Percentiles rank a stretch among this genome's conserved stretches.
Evolutionary conservation across 2,113 vertebrate species (phyloP).

Genomic region (Eulemur macaco): DNA sequence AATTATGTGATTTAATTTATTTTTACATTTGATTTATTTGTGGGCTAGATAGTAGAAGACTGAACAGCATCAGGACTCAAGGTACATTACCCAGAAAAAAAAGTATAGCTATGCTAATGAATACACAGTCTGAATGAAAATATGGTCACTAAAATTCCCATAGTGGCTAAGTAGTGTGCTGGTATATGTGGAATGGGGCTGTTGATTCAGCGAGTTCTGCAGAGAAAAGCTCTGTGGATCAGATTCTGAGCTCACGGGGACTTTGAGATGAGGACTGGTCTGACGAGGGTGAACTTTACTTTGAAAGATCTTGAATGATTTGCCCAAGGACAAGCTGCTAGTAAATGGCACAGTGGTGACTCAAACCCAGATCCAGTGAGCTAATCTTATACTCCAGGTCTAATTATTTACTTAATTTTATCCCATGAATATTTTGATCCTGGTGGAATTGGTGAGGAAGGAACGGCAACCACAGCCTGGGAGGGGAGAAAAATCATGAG

Average conservation of each 20-base stretch:
- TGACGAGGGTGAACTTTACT: not conserved
- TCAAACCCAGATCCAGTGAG: not conserved
- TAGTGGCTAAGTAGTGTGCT: not conserved
- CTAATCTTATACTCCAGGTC: not conserved
- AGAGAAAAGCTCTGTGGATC: not conserved
- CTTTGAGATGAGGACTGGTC: not conserved
- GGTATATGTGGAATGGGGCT: not conserved
- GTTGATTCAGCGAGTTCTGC: not conserved
- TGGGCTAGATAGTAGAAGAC: not conserved
- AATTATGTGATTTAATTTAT: not conserved
- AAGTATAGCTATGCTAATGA: not conserved
- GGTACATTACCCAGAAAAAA: not conserved
- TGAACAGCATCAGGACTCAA: not conserved
- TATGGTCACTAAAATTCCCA: not conserved
- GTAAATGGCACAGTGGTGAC: not conserved
- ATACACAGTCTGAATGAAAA: not conserved
- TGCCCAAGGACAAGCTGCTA: not conserved
- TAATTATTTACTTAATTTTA: constrained; percentile 22
- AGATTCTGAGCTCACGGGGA: not conserved
- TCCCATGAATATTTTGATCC: not conserved
- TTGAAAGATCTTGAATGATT: not conserved
- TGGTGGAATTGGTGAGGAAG: not conserved
- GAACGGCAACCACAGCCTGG: not conserved
- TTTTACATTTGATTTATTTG: not conserved
- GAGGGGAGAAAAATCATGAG: not conserved